Evolutionary conservation across 2,113 vertebrate species (phyloP), one percentile per base, ranked within the genome.

Genomic region (Catagonus wagneri): DNA sequence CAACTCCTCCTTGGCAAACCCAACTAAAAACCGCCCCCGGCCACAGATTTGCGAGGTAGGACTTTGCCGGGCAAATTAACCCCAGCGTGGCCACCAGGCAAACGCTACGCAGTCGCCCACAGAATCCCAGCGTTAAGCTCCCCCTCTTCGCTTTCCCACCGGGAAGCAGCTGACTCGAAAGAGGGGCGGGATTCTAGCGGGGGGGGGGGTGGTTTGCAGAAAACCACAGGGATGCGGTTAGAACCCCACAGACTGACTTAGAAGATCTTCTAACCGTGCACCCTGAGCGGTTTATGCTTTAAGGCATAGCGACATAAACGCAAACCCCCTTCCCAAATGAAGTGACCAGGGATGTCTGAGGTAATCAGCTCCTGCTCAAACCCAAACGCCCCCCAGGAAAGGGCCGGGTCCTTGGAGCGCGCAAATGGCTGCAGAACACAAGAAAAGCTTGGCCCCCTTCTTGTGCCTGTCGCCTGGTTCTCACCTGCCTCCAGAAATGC

Each of bases 101-200:
- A 60, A 89, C 4, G 58, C 25, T 12, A 2, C 29, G 54, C n/a
- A 36, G 19, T 32, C 36, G 19, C 81, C 54, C 32, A 7, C n/a
- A 4, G 22, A 12, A 32, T 60, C 39, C 3, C 11, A 2, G 2
- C 0, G 6, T 60, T 15, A 23, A 63, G 44, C 13, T 29, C 17
- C n/a, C 17, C 27, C 54, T 12, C 20, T 29, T 17, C 2, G 61
- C 9, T 25, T 61, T 65, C 25, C 16, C 29, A 3, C 65, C 61
- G 25, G 16, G 65, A 89, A 80, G 96, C 96, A 94, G 97, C 84
- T 87, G 96, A 90, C 44, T 83, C 78, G 20, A 50, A 54, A 74
- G 58, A 52, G 86, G 87, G 94, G 92, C 25, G 6, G 22, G 50
- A 12, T 29, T 75, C 75, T 17, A 1, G 32, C 32, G 5, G 34